A percentile compares a stretch with the other conserved stretches of the same genome.
phyloP scores from a whole-genome alignment of 2,797 vertebrate genomes.

The Brachyrhaphis roseni region DNA sequence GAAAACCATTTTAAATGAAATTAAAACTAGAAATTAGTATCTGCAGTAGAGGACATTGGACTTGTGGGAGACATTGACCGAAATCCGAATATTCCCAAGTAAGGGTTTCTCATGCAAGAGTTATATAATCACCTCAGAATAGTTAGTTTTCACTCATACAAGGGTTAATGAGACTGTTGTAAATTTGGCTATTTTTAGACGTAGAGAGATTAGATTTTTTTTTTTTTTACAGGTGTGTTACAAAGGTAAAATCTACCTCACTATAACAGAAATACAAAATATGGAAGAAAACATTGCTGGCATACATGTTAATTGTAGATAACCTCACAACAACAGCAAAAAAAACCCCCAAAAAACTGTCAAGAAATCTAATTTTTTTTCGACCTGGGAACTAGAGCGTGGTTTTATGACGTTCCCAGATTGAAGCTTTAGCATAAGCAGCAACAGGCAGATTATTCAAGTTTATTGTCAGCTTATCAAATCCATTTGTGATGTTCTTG shows the following conservation, averaged over 20 bases:
- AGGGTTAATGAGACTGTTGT: neutral
- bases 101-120: neutral
- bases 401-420: neutral
- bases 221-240: too few relatives aligned
- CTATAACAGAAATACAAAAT: neutral
- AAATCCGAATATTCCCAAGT: neutral
- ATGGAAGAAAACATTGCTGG: neutral
- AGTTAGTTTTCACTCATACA: neutral
- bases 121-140: neutral
- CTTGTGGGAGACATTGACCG: neutral
- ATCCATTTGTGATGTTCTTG: neutral
- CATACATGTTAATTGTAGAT: neutral
- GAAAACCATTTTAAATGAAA: neutral
- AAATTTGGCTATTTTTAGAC: neutral
- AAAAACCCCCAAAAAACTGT: neutral
- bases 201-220: neutral
- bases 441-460: neutral
- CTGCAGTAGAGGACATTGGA: neutral
- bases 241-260: neutral
- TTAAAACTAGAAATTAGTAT: neutral
- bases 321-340: neutral
- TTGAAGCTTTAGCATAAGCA: neutral
- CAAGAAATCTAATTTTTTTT: neutral
- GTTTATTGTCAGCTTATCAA: neutral
- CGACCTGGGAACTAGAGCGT: neutral